Percentiles rank a stretch among this genome's conserved stretches.
phyloP scores from a whole-genome alignment of 2,888 invertebrate species.

The Eupithecia pulchellata region DNA sequence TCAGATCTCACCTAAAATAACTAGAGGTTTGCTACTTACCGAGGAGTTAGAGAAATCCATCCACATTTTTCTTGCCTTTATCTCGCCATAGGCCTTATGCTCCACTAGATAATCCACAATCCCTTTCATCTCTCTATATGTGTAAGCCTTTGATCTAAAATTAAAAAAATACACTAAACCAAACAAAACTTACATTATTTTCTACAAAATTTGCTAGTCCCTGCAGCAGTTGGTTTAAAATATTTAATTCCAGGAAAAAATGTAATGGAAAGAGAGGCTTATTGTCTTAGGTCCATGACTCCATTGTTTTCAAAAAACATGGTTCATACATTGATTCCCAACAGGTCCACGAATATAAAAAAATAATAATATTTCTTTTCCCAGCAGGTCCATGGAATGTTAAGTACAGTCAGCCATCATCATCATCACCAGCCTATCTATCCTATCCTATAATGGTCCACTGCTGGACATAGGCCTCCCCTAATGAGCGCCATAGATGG shows the following conservation, averaged over 20 bases:
- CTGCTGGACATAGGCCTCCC: too few species aligned
- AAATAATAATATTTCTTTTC: too few species aligned
- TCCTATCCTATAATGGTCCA: too few species aligned
- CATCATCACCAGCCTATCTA: too few species aligned
- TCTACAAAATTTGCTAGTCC: background rate
- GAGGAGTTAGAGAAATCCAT: constrained; percentile 68
- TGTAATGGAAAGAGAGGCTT: too few species aligned
- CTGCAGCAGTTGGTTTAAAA: background rate
- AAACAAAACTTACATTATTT: background rate
- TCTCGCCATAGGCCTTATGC: constrained; percentile 64
- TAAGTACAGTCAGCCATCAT: too few species aligned
- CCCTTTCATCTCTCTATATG: constrained; percentile 71
- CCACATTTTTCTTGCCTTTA: constrained; percentile 78
- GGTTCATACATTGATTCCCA: too few species aligned
- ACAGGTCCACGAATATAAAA: too few species aligned
- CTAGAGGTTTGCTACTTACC: constrained; percentile 52
- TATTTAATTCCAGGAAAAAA: background rate
- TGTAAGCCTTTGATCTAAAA: constrained; percentile 67
- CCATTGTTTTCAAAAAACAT: too few species aligned
- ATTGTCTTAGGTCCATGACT: too few species aligned
- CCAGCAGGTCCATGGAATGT: too few species aligned
- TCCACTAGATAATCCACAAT: constrained; percentile 74
- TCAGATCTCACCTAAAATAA: background rate
- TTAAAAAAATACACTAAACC: background rate
- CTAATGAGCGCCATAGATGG: too few species aligned